Evolutionary conservation across 2,888 invertebrate genomes (phyloP), one percentile per base, ranked within the genome.

Genomic region (Heliconius charithonia): DNA sequence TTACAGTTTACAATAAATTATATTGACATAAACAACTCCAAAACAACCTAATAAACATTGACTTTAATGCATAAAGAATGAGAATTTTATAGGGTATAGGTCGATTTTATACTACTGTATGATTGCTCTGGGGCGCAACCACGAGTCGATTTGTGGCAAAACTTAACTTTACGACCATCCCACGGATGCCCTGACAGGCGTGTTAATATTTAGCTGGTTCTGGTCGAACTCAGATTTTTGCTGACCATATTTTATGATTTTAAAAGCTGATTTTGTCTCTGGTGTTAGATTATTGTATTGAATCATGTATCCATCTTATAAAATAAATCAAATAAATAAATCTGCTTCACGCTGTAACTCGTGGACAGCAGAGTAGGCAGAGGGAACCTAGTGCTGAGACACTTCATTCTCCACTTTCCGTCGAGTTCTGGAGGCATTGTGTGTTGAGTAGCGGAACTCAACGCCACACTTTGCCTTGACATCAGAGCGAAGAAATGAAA

Each of bases 11-110:
- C 19, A 51, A 51, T 2, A 51, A 51, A 51, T 19, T 51, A 19
- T 16, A 45, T 45, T 45, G 45, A 16, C 16, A 45, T 16, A 45
- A 56, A 65, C 29, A 65, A 65, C n/a, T n/a, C 7, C n/a, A 41
- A 22, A 51, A n/a, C 19, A 51, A 75, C 13, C 41, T 65, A 32
- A 66, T 66, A 63, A 65, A 32, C 65, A n/a, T 32, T 29, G 51
- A 32, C 29, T 32, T 45, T 75, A 75, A 75, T 66, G 75, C 51
- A 66, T 66, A 75, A 51, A 63, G 65, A 75, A 75, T 75, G 45
- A 75, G 65, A n/a, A 27, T 75, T 56, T 72, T 56, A 56, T 56
- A 59, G 32, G 22, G 56, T 32, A 56, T 56, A n/a, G 71, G 71
- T 32, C 19, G 56, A 32, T 56, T 71, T 71, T 71, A 56, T 71